Percentiles rank a stretch among this genome's conserved stretches.
Evolutionary conservation across 2,797 vertebrate species (phyloP).

Genomic region (Bradypodion pumilum): DNA sequence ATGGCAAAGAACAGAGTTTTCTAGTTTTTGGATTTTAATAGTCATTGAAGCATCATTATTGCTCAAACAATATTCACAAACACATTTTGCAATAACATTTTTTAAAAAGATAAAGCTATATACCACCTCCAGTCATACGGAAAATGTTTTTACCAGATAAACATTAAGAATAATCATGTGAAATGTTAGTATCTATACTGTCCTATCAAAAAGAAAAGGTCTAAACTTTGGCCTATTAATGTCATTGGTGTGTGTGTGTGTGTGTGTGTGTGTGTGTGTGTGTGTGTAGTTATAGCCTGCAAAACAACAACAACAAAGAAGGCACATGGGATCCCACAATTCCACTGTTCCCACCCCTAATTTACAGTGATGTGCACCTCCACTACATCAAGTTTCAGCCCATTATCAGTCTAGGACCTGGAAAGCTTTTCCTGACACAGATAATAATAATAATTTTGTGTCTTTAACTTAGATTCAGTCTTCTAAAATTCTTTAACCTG

Average conservation of each 20-base stretch:
- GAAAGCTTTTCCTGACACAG: not conserved
- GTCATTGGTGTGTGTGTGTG: not conserved
- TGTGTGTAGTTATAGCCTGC: no score
- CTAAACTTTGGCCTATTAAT: constrained; percentile 53
- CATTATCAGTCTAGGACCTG: not conserved
- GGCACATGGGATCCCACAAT: no score
- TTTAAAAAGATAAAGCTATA: constrained; percentile 60
- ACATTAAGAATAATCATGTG: constrained; percentile 50
- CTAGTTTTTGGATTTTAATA: constrained; percentile 69
- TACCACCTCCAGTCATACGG: constrained; percentile 61
- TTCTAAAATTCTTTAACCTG: constrained; percentile 30
- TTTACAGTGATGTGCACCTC: no score
- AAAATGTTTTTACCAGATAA: constrained; percentile 51
- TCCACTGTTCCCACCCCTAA: no score
- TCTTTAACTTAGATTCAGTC: not conserved
- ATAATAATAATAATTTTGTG: no score
- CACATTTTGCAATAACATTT: constrained; percentile 70
- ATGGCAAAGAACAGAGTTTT: constrained; percentile 54
- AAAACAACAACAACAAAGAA: no score
- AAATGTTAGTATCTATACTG: constrained; percentile 45
- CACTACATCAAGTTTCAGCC: not conserved
- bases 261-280: not conserved
- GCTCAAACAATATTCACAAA: constrained; percentile 64
- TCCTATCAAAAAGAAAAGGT: not conserved
- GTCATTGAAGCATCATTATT: constrained; percentile 64